Evolutionary conservation across 2,888 invertebrate genomes (phyloP).

Genomic region (Autographa pulchrina): DNA sequence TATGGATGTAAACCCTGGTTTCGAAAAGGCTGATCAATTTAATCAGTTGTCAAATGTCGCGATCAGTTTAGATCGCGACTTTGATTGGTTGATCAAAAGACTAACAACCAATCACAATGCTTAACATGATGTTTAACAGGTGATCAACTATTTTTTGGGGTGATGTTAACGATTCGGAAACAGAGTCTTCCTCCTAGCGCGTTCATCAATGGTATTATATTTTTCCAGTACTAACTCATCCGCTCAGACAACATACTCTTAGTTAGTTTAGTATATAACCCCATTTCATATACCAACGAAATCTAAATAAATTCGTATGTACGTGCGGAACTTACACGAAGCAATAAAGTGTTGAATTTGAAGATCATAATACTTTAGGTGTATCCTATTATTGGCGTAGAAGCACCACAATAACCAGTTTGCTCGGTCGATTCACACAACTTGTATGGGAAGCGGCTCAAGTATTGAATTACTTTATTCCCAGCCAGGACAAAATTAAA

Average conservation of each 20-base stretch:
- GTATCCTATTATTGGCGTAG: conserved; percentile 45
- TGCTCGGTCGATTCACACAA: conserved; percentile 25
- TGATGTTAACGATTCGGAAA: too few species aligned
- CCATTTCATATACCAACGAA: background rate
- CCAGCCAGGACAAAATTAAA: background rate
- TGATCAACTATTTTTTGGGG: too few species aligned
- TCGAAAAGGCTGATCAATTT: too few species aligned
- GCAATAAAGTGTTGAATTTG: conserved; percentile 39
- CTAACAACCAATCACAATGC: too few species aligned
- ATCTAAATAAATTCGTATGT: conserved; percentile 7
- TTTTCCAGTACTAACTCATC: background rate
- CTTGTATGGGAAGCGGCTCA: conserved; percentile 32
- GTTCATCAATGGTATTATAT: too few species aligned
- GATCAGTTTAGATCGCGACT: too few species aligned
- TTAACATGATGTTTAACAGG: too few species aligned
- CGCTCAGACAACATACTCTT: conserved; percentile 13
- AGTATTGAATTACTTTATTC: conserved; percentile 39
- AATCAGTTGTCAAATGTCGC: too few species aligned
- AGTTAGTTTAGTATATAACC: background rate
- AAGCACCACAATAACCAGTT: conserved; percentile 45
- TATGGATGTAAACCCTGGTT: too few species aligned
- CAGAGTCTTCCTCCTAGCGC: too few species aligned
- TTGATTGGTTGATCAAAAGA: too few species aligned
- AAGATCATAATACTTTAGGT: conserved; percentile 44
- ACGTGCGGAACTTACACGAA: conserved; percentile 27